Conservation (phyloP, 1,140 invertebrate species). For the Nomia melanderi region DNA sequence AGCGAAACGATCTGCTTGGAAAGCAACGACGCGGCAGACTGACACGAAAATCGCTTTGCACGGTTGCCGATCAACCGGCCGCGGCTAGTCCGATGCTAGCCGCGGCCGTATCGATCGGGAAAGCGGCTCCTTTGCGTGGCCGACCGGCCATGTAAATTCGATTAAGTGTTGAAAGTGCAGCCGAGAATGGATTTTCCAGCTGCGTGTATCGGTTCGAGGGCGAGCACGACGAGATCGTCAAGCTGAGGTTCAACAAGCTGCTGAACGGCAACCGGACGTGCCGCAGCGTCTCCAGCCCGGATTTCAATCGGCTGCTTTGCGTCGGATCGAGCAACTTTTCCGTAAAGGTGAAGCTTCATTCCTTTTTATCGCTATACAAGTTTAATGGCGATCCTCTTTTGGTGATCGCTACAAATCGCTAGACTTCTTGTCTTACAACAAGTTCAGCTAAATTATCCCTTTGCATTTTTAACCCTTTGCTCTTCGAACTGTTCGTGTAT, state of each 20-base stretch:
- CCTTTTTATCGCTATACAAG: no score
- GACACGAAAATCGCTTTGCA: conserved; percentile 34
- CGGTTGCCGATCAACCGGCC: conserved; percentile 46
- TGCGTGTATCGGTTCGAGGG: conserved; percentile 93
- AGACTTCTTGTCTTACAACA: no score
- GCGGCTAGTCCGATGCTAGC: conserved; percentile 23
- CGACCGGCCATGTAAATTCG: conserved; percentile 56
- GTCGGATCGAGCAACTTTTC: conserved; percentile 78
- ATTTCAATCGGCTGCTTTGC: conserved; percentile 87
- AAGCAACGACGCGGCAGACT: no score
- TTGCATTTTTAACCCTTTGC: no score
- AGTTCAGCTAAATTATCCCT: no score
- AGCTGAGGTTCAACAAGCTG: conserved; percentile 85
- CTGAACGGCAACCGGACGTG: conserved; percentile 85
- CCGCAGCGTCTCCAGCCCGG: conserved; percentile 83
- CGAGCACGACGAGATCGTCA: conserved; percentile 88
- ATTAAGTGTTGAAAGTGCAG: conserved; percentile 61
- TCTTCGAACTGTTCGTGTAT: no score
- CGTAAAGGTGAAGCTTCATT: conserved; percentile 71
- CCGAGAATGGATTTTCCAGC: conserved; percentile 80
- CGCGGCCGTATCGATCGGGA: conserved; percentile 46
- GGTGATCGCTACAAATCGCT: no score
- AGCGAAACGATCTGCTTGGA: not conserved
- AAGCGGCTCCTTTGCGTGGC: conserved; percentile 52
- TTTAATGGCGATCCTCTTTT: no score